phyloP scores from a whole-genome alignment of 2,888 invertebrate species.

The Spisula subtruncata region DNA sequence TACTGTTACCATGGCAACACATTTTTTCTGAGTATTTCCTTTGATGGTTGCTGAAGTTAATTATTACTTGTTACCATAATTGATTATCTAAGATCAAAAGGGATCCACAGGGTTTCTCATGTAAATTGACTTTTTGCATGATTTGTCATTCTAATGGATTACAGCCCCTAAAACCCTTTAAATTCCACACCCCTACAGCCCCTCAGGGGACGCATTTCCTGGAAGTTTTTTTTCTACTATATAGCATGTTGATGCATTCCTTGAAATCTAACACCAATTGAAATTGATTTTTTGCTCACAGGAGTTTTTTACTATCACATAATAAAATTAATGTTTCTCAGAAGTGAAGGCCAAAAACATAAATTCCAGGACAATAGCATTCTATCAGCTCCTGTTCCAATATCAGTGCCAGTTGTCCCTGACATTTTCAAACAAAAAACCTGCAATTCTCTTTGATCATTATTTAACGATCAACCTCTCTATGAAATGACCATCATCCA shows the following conservation, averaged over 20 bases:
- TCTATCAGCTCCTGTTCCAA: too few relatives aligned
- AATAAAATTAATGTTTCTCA: neutral
- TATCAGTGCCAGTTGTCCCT: too few relatives aligned
- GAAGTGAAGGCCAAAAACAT: too few relatives aligned
- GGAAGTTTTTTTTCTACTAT: neutral
- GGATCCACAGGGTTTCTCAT: neutral
- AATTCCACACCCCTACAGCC: neutral
- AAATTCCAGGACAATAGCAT: too few relatives aligned
- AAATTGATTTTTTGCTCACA: slow-evolving; percentile 17
- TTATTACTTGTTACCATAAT: neutral
- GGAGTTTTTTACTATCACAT: neutral
- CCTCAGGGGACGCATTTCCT: neutral
- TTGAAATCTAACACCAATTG: neutral
- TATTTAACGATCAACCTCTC: too few relatives aligned
- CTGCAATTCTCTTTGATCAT: too few relatives aligned
- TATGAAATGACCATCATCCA: neutral
- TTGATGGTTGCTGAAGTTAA: neutral
- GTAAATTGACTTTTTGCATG: slow-evolving; percentile 25
- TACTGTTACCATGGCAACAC: neutral
- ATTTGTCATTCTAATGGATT: neutral
- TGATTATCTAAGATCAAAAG: neutral
- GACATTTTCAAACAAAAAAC: too few relatives aligned
- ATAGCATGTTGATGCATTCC: neutral
- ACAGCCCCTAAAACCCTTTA: slow-evolving; percentile 1
- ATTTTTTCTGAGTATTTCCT: slow-evolving; percentile 1